Evolutionary conservation across 2,797 vertebrate genomes (phyloP).

Genomic region (Poeciliopsis gracilis): DNA sequence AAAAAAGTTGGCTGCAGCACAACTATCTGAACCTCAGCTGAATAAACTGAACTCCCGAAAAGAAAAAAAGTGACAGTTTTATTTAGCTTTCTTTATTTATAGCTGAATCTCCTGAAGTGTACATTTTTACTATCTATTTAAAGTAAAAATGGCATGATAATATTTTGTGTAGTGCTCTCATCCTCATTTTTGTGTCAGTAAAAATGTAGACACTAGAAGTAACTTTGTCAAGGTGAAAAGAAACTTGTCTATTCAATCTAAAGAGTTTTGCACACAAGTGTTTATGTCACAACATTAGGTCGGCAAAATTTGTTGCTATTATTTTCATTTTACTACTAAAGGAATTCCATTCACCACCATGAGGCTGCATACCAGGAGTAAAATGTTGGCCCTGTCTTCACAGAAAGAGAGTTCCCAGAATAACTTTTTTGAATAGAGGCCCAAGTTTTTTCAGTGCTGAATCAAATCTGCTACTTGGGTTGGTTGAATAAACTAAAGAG

Average conservation of each 20-base stretch:
- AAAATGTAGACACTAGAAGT: constrained; percentile 3
- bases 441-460: constrained; percentile 11
- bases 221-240: constrained; percentile 1
- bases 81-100: neutral
- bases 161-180: constrained; percentile 5
- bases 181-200: constrained; percentile 1
- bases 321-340: constrained; percentile 17
- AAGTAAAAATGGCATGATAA: neutral
- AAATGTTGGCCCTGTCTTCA: constrained; percentile 36
- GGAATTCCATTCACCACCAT: constrained; percentile 53
- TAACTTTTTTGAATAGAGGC: constrained; percentile 17
- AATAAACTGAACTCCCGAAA: neutral
- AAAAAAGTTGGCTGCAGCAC: constrained; percentile 23
- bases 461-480: constrained; percentile 42
- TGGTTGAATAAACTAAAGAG: constrained; percentile 9
- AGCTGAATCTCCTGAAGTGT: neutral
- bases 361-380: constrained; percentile 32
- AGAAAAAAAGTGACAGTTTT: constrained; percentile 3
- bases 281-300: constrained; percentile 29
- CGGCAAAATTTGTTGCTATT: constrained; percentile 2
- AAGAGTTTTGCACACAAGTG: constrained; percentile 13
- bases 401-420: constrained; percentile 8
- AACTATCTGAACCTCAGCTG: constrained; percentile 12
- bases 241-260: neutral
- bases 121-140: neutral